A percentile compares a stretch with the other conserved stretches of the same genome.
These are phyloP conservation scores for Vireo griseus DNA, from an alignment of 2,797 vertebrate genomes.

Conservation along the genomic window DNA sequence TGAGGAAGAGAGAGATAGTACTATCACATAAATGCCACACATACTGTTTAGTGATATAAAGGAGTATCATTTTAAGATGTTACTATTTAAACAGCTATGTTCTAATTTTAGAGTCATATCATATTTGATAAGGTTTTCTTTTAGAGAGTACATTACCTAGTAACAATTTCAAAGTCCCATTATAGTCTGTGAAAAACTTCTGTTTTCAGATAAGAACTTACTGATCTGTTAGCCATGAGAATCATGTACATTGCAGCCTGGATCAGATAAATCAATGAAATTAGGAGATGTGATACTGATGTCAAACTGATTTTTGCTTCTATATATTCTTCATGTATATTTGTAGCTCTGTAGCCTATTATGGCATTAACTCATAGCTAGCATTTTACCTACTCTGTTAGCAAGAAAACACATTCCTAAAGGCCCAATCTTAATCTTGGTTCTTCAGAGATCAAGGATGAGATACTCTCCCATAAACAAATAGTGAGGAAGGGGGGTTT, in stretches of 20 bases:
- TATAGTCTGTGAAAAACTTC: neutral
- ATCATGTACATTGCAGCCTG: neutral
- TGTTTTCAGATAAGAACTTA: neutral
- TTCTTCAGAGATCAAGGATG: neutral
- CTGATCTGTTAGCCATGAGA: neutral
- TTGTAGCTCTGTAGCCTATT: neutral
- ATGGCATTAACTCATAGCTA: neutral
- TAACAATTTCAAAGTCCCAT: neutral
- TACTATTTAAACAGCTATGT: neutral
- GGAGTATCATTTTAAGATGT: neutral
- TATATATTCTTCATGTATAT: neutral
- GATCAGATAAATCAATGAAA: neutral
- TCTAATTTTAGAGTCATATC: neutral
- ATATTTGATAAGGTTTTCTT: neutral
- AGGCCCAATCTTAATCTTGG: neutral
- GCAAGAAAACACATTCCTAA: neutral
- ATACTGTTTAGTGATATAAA: neutral
- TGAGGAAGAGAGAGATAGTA: conserved; percentile 50
- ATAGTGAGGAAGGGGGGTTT: neutral
- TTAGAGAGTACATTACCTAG: neutral
- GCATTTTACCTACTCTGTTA: neutral
- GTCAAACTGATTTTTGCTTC: neutral
- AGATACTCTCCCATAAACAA: neutral
- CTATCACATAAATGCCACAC: neutral
- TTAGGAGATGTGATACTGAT: neutral